These are phyloP conservation scores for Dasyornis broadbenti DNA, from an alignment of 2,113 vertebrate genomes.

Conservation along the genomic window DNA sequence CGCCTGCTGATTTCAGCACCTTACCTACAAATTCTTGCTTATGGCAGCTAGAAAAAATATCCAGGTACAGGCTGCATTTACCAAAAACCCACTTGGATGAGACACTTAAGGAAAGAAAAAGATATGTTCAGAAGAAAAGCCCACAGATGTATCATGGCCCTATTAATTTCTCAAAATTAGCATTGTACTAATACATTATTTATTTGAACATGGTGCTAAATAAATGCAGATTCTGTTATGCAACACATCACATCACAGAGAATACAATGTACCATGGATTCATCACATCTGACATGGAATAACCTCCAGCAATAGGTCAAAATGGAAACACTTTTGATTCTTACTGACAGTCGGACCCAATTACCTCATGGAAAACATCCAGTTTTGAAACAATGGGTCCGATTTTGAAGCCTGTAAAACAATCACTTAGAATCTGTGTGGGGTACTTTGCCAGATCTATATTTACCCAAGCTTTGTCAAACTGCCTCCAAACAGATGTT, in stretches of 20 bases:
- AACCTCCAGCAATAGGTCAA: constrained; percentile 5
- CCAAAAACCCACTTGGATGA: background rate
- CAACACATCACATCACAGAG: background rate
- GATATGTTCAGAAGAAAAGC: background rate
- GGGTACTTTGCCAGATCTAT: background rate
- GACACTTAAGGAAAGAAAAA: background rate
- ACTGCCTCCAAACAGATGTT: background rate
- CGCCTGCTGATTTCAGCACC: background rate
- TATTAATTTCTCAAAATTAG: background rate
- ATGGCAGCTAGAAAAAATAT: background rate
- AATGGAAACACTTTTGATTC: background rate
- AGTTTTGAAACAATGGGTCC: background rate
- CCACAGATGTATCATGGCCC: background rate
- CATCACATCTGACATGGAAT: background rate
- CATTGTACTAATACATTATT: background rate
- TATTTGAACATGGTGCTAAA: background rate
- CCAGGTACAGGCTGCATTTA: background rate
- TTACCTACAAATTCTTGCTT: background rate
- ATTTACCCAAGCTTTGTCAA: constrained; percentile 1
- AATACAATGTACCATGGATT: background rate
- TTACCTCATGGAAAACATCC: background rate
- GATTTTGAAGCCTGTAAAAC: background rate
- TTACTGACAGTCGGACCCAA: background rate
- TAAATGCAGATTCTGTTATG: background rate
- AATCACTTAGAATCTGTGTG: background rate